These are phyloP conservation scores for Synergus itoensis DNA, from an alignment of 2,888 invertebrate genomes.

Conservation along the genomic window DNA sequence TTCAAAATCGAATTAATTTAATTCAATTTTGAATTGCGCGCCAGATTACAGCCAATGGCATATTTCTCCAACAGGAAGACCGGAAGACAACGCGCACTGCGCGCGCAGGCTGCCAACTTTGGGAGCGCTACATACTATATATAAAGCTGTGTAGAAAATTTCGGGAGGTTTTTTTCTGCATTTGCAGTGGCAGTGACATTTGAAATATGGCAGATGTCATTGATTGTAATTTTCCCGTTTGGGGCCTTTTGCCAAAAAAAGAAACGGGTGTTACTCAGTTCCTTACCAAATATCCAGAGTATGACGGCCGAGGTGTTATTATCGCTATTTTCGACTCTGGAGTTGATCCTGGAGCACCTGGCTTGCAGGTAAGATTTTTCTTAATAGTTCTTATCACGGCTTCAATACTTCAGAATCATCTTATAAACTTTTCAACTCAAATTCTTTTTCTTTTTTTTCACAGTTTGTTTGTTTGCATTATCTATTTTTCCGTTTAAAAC, in stretches of 20 bases:
- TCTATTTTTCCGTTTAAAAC: not conserved
- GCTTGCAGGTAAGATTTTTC: constrained; percentile 88
- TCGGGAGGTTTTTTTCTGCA: constrained; percentile 62
- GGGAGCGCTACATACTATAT: constrained; percentile 51
- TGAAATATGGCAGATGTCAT: constrained; percentile 76
- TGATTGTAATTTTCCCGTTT: constrained; percentile 86
- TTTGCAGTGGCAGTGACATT: constrained; percentile 46
- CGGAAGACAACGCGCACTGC: too few species aligned
- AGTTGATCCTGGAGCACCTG: constrained; percentile 97
- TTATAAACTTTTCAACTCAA: not conserved
- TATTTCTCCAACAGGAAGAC: too few species aligned
- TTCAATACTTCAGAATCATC: constrained; percentile 3
- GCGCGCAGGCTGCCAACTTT: too few species aligned
- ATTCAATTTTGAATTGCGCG: too few species aligned
- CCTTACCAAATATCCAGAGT: constrained; percentile 91
- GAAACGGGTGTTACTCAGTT: constrained; percentile 95
- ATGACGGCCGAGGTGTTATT: constrained; percentile 93
- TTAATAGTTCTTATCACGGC: not conserved
- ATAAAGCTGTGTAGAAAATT: constrained; percentile 67
- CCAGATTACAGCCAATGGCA: too few species aligned
- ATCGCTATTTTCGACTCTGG: constrained; percentile 99
- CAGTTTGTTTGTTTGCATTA: not conserved
- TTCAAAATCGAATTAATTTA: too few species aligned
- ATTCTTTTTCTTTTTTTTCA: not conserved
- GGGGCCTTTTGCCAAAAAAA: constrained; percentile 94